Conservation (phyloP, 2,113 vertebrate species). For the Ellobius talpinus region DNA sequence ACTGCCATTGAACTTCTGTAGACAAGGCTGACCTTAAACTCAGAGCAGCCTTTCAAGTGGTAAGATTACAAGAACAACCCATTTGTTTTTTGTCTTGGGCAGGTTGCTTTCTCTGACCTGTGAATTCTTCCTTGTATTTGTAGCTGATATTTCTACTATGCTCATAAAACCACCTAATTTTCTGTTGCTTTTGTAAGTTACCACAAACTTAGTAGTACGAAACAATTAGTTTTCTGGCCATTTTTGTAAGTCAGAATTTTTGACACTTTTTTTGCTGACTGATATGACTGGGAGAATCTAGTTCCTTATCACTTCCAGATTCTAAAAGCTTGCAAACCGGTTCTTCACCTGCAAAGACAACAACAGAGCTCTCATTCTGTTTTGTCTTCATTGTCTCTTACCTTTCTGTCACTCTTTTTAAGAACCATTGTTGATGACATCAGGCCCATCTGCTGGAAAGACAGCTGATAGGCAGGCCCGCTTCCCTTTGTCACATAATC, state of each 20-base stretch:
- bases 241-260: conserved; percentile 20
- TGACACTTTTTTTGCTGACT: not conserved
- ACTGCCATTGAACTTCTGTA: not conserved
- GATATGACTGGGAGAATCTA: not conserved
- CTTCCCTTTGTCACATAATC: not conserved
- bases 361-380: not conserved
- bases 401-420: not conserved
- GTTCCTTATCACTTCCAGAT: not conserved
- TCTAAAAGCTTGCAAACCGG: not conserved
- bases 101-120: not conserved
- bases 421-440: not conserved
- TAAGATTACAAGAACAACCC: not conserved
- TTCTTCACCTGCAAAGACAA: not conserved
- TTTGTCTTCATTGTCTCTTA: not conserved
- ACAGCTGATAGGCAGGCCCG: conserved; percentile 11
- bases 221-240: not conserved
- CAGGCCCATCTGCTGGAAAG: not conserved
- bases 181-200: not conserved
- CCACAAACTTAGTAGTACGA: conserved; percentile 10
- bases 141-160: not conserved
- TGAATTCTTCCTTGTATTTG: not conserved
- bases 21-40: not conserved
- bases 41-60: not conserved
- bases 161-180: conserved; percentile 4
- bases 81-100: not conserved